Conservation (phyloP, 2,113 vertebrate genomes). For the Picathartes gymnocephalus region DNA sequence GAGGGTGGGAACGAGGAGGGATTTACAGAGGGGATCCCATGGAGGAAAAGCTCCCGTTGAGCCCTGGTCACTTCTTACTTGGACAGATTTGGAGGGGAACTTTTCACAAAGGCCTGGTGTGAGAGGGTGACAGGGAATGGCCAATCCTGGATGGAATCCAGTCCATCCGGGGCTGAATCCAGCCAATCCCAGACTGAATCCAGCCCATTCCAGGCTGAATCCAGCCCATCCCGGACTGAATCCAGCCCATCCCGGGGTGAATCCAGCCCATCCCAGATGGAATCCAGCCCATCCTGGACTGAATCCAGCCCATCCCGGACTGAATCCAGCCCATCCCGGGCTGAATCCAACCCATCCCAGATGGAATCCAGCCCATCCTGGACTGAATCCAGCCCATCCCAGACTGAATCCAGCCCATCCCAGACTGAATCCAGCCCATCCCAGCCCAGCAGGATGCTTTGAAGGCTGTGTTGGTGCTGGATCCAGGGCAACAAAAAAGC, state of each 20-base stretch:
- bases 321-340: accelerated
- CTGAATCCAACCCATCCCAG: background rate
- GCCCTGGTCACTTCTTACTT: background rate
- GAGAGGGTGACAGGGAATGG: background rate
- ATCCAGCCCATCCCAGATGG: background rate
- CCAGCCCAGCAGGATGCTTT: accelerated
- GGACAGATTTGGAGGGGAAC: background rate
- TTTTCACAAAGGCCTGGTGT: background rate
- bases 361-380: too few species aligned
- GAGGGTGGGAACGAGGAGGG: background rate
- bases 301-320: too few species aligned
- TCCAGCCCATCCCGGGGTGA: too few species aligned
- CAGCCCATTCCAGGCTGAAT: accelerated
- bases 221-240: accelerated
- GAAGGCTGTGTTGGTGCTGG: background rate
- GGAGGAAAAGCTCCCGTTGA: background rate
- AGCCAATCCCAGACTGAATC: background rate
- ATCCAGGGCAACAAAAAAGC: background rate
- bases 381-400: accelerated
- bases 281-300: background rate
- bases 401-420: accelerated
- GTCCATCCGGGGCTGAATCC: too few species aligned
- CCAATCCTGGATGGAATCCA: background rate
- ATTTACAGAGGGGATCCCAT: background rate
- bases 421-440: background rate